Conservation (phyloP, 1,140 invertebrate genomes). For the Saccostrea glomerata region DNA sequence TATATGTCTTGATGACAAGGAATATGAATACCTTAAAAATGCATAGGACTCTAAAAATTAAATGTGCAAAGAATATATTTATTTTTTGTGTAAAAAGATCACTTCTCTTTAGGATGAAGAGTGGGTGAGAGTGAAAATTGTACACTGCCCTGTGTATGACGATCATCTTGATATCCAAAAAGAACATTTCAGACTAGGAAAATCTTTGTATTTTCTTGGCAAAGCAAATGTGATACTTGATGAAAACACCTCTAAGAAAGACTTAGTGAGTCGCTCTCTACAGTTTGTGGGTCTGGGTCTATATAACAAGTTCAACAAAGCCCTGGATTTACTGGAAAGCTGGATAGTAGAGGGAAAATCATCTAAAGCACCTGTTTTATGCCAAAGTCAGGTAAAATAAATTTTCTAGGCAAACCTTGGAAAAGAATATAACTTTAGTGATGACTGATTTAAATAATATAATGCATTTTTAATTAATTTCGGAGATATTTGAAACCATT, state of each 20-base stretch:
- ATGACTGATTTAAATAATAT: too few relatives aligned
- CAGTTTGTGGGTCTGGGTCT: constrained; percentile 69
- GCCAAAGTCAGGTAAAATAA: background rate
- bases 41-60: too few relatives aligned
- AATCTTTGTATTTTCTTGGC: constrained; percentile 66
- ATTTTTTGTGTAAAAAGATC: too few relatives aligned
- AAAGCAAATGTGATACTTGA: constrained; percentile 36
- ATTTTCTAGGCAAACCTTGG: background rate
- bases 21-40: too few relatives aligned
- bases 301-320: constrained; percentile 71
- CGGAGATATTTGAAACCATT: background rate
- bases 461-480: too few relatives aligned
- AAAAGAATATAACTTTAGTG: too few relatives aligned
- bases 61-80: too few relatives aligned
- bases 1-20: too few relatives aligned
- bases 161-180: constrained; percentile 75
- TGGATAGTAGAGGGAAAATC: constrained; percentile 47
- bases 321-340: constrained; percentile 60
- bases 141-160: constrained; percentile 70
- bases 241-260: background rate
- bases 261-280: constrained; percentile 53
- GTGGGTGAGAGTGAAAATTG: constrained; percentile 65
- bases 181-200: constrained; percentile 69
- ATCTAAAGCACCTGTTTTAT: background rate
- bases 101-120: constrained; percentile 60